Evolutionary conservation across 2,888 invertebrate genomes (phyloP).

Genomic region (Papilio elwesi): DNA sequence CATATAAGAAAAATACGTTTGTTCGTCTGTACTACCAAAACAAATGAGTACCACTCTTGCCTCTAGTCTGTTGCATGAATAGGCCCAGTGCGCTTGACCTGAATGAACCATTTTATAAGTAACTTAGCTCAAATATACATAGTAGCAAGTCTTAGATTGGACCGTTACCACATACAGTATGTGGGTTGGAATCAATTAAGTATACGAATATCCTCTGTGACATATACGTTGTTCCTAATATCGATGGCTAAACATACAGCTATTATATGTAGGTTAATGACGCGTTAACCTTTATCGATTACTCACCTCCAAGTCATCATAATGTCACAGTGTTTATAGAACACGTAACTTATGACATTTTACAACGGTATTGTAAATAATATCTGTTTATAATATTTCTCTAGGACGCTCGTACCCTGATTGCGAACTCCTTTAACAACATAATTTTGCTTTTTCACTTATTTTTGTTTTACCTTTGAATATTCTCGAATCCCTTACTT

Average conservation of each 20-base stretch:
- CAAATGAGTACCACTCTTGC: no score
- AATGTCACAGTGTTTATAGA: not conserved
- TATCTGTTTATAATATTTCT: no score
- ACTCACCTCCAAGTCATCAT: not conserved
- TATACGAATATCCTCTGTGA: slow-evolving; percentile 2
- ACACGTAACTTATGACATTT: slow-evolving; percentile 11
- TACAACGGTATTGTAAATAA: no score
- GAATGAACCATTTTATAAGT: not conserved
- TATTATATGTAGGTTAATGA: slow-evolving; percentile 13
- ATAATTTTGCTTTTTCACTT: no score
- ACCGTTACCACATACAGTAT: not conserved
- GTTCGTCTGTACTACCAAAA: no score
- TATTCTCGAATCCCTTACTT: no score
- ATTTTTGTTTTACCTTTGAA: no score
- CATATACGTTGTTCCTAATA: slow-evolving; percentile 5
- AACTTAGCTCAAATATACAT: not conserved
- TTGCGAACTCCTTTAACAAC: no score
- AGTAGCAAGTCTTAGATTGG: not conserved
- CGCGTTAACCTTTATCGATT: slow-evolving; percentile 3
- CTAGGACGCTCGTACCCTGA: no score
- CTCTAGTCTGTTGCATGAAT: no score
- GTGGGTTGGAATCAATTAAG: slow-evolving; percentile 5
- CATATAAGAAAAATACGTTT: no score
- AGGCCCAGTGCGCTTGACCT: not conserved
- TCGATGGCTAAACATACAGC: slow-evolving; percentile 1